phyloP scores from a whole-genome alignment of 2,797 vertebrate genomes.

The Aldrovandia affinis region DNA sequence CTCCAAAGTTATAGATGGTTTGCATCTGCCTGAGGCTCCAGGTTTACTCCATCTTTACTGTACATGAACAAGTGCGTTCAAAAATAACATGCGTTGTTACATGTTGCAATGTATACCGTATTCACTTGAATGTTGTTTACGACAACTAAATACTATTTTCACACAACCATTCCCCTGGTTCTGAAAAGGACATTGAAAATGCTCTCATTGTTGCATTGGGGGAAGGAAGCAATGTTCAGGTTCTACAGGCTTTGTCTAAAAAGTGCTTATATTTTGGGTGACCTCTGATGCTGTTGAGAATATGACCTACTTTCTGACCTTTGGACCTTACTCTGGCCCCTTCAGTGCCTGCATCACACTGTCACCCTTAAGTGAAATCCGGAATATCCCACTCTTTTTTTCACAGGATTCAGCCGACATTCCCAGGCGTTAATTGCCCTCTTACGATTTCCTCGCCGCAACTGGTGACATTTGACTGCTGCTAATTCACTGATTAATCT shows the following conservation, averaged over 20 bases:
- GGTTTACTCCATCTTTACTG: not conserved
- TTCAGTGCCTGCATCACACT: not conserved
- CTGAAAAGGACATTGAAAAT: not conserved
- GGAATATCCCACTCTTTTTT: constrained; percentile 17
- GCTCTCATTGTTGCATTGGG: no score
- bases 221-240: not conserved
- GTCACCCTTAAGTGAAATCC: constrained; percentile 1
- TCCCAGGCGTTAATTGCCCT: constrained; percentile 74
- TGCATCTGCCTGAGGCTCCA: not conserved
- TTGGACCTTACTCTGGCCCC: constrained; percentile 5
- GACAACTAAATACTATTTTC: not conserved
- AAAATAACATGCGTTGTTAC: no score
- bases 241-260: not conserved
- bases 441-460: constrained; percentile 66
- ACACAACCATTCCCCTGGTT: not conserved
- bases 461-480: constrained; percentile 80
- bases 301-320: constrained; percentile 29
- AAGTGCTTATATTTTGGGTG: constrained; percentile 5
- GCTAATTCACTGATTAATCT: constrained; percentile 85
- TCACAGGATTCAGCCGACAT: constrained; percentile 16
- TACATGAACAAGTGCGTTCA: not conserved
- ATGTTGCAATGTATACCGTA: not conserved
- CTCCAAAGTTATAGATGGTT: not conserved
- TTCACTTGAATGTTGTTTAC: not conserved
- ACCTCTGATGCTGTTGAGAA: not conserved